Conservation (phyloP, 2,797 vertebrate genomes). For the Manis crassicaudata region DNA sequence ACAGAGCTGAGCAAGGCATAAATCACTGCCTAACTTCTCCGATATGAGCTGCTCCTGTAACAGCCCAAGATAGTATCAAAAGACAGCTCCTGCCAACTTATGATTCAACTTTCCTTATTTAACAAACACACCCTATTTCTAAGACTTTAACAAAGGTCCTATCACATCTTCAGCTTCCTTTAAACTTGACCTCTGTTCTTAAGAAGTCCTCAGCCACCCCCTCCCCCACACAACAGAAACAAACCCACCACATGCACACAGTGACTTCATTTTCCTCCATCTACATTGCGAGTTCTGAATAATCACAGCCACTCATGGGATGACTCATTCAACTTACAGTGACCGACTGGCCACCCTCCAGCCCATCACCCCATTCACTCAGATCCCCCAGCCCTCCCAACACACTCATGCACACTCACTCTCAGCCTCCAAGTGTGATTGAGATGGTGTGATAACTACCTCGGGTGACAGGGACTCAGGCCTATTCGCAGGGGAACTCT, state of each 20-base stretch:
- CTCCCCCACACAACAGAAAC: constrained; percentile 45
- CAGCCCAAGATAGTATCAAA: constrained; percentile 13
- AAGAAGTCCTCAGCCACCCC: constrained; percentile 38
- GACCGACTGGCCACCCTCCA: constrained; percentile 57
- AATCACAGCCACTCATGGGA: constrained; percentile 48
- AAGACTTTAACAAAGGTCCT: constrained; percentile 19
- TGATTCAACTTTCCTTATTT: constrained; percentile 35
- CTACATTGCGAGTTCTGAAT: constrained; percentile 48
- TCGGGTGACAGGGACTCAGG: constrained; percentile 96
- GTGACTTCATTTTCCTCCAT: constrained; percentile 58
- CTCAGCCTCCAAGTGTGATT: constrained; percentile 74
- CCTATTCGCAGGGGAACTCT: constrained; percentile 94
- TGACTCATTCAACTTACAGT: constrained; percentile 46
- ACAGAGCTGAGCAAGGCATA: constrained; percentile 24
- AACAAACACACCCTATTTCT: constrained; percentile 16
- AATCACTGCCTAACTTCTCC: neutral
- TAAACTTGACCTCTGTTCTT: constrained; percentile 54
- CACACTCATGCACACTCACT: constrained; percentile 64
- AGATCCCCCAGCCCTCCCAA: constrained; percentile 64
- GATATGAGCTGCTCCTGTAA: neutral
- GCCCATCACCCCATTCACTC: constrained; percentile 54
- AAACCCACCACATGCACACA: neutral
- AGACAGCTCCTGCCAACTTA: neutral
- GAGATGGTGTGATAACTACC: constrained; percentile 88
- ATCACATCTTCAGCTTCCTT: constrained; percentile 22